Conservation (phyloP, 2,797 vertebrate genomes). For the Brachyrhaphis roseni region DNA sequence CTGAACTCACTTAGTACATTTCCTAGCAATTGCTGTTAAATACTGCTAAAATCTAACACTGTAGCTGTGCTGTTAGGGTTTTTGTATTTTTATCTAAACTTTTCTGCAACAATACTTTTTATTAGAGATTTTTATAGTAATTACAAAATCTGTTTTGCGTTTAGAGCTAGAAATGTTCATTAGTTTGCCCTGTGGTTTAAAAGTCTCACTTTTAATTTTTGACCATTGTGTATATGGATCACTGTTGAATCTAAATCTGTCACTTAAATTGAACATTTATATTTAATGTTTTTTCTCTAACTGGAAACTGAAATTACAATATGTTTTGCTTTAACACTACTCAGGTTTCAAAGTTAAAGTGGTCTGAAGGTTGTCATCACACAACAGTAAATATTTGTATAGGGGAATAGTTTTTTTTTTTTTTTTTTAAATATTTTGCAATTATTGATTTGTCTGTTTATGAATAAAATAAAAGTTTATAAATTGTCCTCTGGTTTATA, state of each 20-base stretch:
- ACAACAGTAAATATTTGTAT: slow-evolving; percentile 15
- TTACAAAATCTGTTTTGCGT: slow-evolving; percentile 41
- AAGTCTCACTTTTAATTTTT: background rate
- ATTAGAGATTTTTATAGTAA: slow-evolving; percentile 12
- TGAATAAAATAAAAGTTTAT: slow-evolving; percentile 34
- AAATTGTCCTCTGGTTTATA: slow-evolving; percentile 8
- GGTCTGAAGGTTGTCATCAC: background rate
- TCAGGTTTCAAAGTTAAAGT: slow-evolving; percentile 10
- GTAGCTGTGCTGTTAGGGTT: background rate
- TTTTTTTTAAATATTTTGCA: slow-evolving; percentile 8
- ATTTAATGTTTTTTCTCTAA: too few species aligned
- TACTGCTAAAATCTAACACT: slow-evolving; percentile 6
- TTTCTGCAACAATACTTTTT: background rate
- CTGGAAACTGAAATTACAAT: background rate
- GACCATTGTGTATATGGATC: background rate
- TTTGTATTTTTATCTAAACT: background rate
- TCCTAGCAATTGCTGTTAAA: background rate
- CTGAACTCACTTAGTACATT: background rate
- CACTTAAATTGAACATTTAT: background rate
- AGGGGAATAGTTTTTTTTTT: background rate
- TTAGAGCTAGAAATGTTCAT: background rate
- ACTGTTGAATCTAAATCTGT: background rate
- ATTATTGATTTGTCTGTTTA: slow-evolving; percentile 6
- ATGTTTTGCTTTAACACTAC: slow-evolving; percentile 1
- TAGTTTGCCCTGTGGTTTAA: background rate